Percentiles rank a stretch among this genome's conserved stretches.
phyloP scores from a whole-genome alignment of 2,797 vertebrate genomes.

The Babyrousa celebensis region DNA sequence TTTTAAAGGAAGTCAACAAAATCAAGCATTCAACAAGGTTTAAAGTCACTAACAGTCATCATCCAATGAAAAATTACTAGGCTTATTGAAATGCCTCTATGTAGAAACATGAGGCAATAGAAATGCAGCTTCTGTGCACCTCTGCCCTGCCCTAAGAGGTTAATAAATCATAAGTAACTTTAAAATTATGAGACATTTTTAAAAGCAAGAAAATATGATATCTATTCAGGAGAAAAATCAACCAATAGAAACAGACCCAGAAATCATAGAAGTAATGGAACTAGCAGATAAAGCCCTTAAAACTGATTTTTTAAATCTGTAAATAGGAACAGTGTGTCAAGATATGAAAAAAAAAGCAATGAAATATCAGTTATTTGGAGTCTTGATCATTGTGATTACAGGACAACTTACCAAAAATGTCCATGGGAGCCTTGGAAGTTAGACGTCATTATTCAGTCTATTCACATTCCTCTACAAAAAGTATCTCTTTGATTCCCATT shows the following conservation, averaged over 20 bases:
- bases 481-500: slow-evolving; percentile 10
- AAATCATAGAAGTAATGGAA: not conserved
- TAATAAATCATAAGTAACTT: not conserved
- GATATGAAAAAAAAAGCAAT: not conserved
- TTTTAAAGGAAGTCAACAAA: slow-evolving; percentile 26
- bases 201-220: not conserved
- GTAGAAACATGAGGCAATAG: not conserved
- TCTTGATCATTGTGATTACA: slow-evolving; percentile 27
- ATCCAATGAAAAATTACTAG: slow-evolving; percentile 25
- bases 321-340: not conserved
- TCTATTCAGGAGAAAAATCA: not conserved
- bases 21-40: not conserved
- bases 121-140: not conserved
- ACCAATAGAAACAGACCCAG: not conserved
- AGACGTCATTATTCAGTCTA: not conserved
- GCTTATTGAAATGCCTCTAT: not conserved
- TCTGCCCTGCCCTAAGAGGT: not conserved
- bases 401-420: slow-evolving; percentile 10
- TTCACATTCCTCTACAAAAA: not conserved
- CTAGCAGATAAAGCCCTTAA: not conserved
- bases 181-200: slow-evolving; percentile 25
- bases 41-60: not conserved
- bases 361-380: not conserved
- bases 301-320: not conserved
- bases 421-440: not conserved